Evolutionary conservation across 1,140 invertebrate genomes (phyloP), one percentile per base, ranked within the genome.

Genomic region (Bactericera cockerelli): DNA sequence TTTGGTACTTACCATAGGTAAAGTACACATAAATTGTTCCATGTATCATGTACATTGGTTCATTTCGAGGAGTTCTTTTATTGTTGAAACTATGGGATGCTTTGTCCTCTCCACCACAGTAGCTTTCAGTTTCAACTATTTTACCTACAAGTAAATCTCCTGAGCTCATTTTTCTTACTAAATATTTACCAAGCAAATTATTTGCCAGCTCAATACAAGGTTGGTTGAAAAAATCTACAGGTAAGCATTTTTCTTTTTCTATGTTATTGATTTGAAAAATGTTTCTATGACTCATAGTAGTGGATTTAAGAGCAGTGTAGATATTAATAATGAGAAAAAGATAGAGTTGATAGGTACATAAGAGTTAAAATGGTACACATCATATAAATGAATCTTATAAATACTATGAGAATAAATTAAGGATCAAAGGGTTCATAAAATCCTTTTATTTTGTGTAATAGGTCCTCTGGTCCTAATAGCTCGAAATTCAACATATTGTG

Each of bases 111-210:
- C 68, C 70, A 24, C 87, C 86, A 10, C 82, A 69, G 69, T 89
- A 90, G 62, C 80, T 77, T 72, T 89, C 87, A 0, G 86, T 88
- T 74, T 90, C 86, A 6, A 89, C 83, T 61, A 89, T 86, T 63
- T 70, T 67, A 11, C 77, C 80, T 64, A 69, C 67, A n/a, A 79
- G 49, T 26, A 71, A 65, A 22, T 63, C 59, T 24, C 66, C 68
- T 53, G 69, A 62, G 19, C 66, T 60, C n/a, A 74, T 55, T 60
- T 63, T 62, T 24, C 78, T 65, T 2, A 78, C 77, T 8, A 82
- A 60, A 19, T 72, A 63, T 65, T 77, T 76, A 63, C 82, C 81
- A n/a, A 87, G 69, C 13, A 86, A 67, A 63, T 69, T 71, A 62
- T 75, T 74, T 10, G 82, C 82, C 61, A 86, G 64, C 19, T 72